These are phyloP conservation scores for Dromococcyx pavoninus DNA, from an alignment of 2,797 vertebrate genomes.

Conservation along the genomic window DNA sequence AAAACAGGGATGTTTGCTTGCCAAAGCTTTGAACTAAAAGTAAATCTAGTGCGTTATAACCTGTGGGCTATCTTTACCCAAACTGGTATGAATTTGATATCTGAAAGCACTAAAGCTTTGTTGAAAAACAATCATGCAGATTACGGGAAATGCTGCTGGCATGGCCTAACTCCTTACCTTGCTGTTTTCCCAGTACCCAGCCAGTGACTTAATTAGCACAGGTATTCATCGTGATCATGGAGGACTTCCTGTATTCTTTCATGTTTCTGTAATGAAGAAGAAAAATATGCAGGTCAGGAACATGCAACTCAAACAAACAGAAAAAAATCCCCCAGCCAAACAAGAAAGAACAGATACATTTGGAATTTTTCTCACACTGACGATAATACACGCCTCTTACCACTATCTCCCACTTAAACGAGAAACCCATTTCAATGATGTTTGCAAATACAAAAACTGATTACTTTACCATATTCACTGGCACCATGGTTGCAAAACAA, in stretches of 20 bases:
- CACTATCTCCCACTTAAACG: not conserved
- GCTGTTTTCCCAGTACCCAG: slow-evolving; percentile 32
- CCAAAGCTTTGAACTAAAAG: not conserved
- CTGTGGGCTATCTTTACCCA: not conserved
- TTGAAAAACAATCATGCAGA: slow-evolving; percentile 48
- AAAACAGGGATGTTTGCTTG: not conserved
- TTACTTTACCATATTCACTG: slow-evolving; percentile 31
- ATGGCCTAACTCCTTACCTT: slow-evolving; percentile 71
- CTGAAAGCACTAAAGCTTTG: slow-evolving; percentile 38
- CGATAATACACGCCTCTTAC: not conserved
- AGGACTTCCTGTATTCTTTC: slow-evolving; percentile 67
- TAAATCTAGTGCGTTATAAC: not conserved
- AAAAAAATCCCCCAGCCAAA: not conserved
- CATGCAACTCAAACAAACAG: not conserved
- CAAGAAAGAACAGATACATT: not conserved
- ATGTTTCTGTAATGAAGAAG: slow-evolving; percentile 73
- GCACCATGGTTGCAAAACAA: slow-evolving; percentile 50
- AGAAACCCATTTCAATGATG: not conserved
- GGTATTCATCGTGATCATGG: slow-evolving; percentile 48
- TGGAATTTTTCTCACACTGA: not conserved
- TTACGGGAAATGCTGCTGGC: slow-evolving; percentile 56
- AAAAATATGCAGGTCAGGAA: slow-evolving; percentile 65
- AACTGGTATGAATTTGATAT: slow-evolving; percentile 63
- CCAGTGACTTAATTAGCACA: slow-evolving; percentile 62
- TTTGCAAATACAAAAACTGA: not conserved